Base-by-base conservation (phyloP, 53 echinoderm and acorn worm genomes). In the Hippasteria phrygiana region DNA sequence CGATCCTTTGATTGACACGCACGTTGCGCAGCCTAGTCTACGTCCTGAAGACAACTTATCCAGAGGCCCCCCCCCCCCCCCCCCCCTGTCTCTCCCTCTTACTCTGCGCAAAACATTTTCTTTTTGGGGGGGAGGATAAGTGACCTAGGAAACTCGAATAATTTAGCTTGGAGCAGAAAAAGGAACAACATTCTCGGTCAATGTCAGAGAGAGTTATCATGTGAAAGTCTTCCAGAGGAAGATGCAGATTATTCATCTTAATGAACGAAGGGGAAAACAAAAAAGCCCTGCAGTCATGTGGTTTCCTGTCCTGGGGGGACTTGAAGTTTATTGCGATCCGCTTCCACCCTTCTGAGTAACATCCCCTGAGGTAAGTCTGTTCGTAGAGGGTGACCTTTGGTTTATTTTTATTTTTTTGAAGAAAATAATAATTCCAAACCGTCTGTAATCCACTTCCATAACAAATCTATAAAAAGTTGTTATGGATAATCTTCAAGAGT, bases 321-420 rank as follows among this genome's bases (percentile, higher is more conserved):
- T 13, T 59, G 59, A 22, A 22, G 59, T n/a, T 11, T 13, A 22
- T 13, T 13, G 13, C 59, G 9, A 59, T 59, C 59, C 13, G 20
- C n/a, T 17, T 22, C 59, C 59, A 13, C 59, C 71, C 33, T 71
- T 18, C 71, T 71, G 71, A 71, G 71, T 71, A 71, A 71, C 71
- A 71, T 71, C 71, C 71, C 71, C 1, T 29, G 38, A 38, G 39
- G 54, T 16, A 20, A 16, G 20, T 20, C 54, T 20, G n/a, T n/a
- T n/a, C n/a, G n/a, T n/a, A n/a, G n/a, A n/a, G n/a, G 18, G 54
- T 54, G 54, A 54, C 54, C 54, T 17, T 17, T 20, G 54, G 54
- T 54, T 9, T 54, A 16, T 20, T 54, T 54, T 54, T 54, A n/a
- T n/a, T n/a, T n/a, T n/a, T n/a, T n/a, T n/a, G n/a, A n/a, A n/a